A percentile compares a stretch with the other conserved stretches of the same genome.
phyloP scores from a whole-genome alignment of 2,888 invertebrate species.

The Polyploca ridens region DNA sequence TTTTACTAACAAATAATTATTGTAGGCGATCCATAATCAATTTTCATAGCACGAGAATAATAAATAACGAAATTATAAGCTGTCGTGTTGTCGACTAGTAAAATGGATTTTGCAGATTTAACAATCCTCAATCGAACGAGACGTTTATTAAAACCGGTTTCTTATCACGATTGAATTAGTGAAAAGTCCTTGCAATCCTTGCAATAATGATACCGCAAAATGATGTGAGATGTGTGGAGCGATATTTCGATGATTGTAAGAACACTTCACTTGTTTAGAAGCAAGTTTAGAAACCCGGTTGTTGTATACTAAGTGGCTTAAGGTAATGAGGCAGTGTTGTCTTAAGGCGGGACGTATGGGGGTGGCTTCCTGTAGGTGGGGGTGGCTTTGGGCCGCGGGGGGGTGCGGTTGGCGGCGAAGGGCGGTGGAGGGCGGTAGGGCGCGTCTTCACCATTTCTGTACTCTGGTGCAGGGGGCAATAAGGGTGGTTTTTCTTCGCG shows the following conservation, averaged over 20 bases:
- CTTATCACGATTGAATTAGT: slow-evolving; percentile 6
- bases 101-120: not conserved
- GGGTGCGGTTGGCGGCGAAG: slow-evolving; percentile 90
- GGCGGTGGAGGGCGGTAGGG: slow-evolving; percentile 97
- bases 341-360: slow-evolving; percentile 98
- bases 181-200: slow-evolving; percentile 6
- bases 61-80: not conserved
- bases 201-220: not conserved
- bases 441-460: slow-evolving; percentile 84
- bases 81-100: not conserved
- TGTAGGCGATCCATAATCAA: slow-evolving; percentile 14
- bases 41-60: slow-evolving; percentile 3
- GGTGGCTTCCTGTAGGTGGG: slow-evolving; percentile 98
- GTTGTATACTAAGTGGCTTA: slow-evolving; percentile 19
- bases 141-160: not conserved
- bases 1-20: slow-evolving; percentile 20
- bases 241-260: not conserved
- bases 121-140: not conserved
- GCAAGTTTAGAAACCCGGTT: slow-evolving; percentile 18
- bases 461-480: slow-evolving; percentile 90
- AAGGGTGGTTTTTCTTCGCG: slow-evolving; percentile 98
- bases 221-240: not conserved
- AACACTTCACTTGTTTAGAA: slow-evolving; percentile 1
- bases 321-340: slow-evolving; percentile 19
- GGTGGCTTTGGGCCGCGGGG: slow-evolving; percentile 92